Evolutionary conservation across 2,113 vertebrate genomes (phyloP).

Genomic region (Cichladusa arquata): DNA sequence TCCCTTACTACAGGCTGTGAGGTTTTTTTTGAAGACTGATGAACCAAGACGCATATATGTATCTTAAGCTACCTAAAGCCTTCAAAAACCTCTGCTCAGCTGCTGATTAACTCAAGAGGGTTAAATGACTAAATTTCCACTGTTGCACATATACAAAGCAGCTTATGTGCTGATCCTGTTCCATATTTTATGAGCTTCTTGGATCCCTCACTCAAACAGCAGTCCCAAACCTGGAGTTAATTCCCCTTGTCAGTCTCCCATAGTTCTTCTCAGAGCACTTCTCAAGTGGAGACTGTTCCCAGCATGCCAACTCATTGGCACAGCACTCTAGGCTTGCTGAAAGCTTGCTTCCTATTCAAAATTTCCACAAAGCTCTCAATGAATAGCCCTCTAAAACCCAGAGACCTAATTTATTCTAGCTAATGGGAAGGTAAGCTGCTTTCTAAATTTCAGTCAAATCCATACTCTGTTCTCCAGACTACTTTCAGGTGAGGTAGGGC

Average conservation of each 20-base stretch:
- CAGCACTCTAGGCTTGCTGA: background rate
- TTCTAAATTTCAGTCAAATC: background rate
- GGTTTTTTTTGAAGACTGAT: background rate
- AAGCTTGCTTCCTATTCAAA: background rate
- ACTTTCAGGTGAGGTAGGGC: background rate
- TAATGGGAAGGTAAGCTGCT: background rate
- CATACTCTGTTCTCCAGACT: background rate
- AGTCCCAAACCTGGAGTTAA: constrained; percentile 25
- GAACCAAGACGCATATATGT: background rate
- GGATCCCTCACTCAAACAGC: constrained; percentile 2
- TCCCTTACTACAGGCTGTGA: background rate
- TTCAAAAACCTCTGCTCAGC: constrained; percentile 36
- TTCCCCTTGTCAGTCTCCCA: constrained; percentile 18
- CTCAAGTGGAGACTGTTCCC: background rate
- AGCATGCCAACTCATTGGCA: background rate
- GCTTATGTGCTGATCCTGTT: constrained; percentile 55
- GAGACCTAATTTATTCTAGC: background rate
- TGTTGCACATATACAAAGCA: constrained; percentile 43
- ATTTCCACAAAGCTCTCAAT: background rate
- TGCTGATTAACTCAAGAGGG: constrained; percentile 52
- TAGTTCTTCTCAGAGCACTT: background rate
- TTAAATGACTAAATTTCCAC: constrained; percentile 52
- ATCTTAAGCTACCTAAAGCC: constrained; percentile 40
- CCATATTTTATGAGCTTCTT: constrained; percentile 57
- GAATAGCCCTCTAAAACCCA: background rate